Base-by-base conservation (phyloP, 2,113 vertebrate genomes). In the Rousettus leschenaultii region DNA sequence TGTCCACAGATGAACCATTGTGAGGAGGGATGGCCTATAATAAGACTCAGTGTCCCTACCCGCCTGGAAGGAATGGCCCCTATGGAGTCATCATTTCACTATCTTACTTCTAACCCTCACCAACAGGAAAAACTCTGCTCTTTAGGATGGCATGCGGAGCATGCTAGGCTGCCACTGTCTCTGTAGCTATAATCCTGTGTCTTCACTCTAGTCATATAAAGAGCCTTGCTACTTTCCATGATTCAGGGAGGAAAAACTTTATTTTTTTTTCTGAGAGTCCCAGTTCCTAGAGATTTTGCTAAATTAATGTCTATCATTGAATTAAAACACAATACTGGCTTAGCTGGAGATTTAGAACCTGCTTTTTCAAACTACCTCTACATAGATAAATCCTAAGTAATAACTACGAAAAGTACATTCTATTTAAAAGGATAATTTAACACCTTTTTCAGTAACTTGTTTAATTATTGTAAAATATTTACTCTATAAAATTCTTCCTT, bases 381-480 rank as follows among this genome's bases (percentile, higher is more conserved):
- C 26, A 7, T 51, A 89, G 68, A 71, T 28, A 92, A 91, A 97
- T 90, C 5, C 33, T 83, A 89, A 92, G 53, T 61, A 93, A 53
- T 14, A 87, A 18, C 61, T 43, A 89, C 63, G 24, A 96, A 83
- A 86, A 35, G 5, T 45, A 86, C 75, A 93, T 53, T 88, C 33
- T 80, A 24, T 59, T 59, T 33, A 18, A 96, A 95, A 80, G 15
- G 15, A 84, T 80, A 71, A 86, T 61, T 61, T 19, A 93, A 35
- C 4, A 82, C 9, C 11, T 73, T 86, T 18, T 55, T 91, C 6
- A 63, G 30, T 74, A 90, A 78, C 45, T 95, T 79, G 16, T 78
- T 86, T 89, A 33, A 86, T 82, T 86, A 90, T 90, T 91, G 75
- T 87, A 89, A 90, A 87, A 73, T 91, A n/a, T 91, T 95, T 78